Conservation (phyloP, 92 coral and sea anemone species). For the Metridium senile region DNA sequence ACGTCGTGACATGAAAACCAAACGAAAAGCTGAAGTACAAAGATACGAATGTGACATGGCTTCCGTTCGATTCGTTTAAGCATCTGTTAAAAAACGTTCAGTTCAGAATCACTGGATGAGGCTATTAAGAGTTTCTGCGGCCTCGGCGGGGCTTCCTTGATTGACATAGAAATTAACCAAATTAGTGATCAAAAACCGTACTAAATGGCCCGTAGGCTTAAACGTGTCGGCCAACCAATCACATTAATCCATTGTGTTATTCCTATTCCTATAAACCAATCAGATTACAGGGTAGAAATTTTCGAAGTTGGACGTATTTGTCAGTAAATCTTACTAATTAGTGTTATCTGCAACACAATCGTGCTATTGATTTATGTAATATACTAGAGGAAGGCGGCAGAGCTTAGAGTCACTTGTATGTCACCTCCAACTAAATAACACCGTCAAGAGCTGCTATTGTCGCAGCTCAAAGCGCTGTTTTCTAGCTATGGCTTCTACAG, state of each 20-base stretch:
- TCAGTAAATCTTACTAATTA: constrained; percentile 99
- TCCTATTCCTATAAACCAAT: constrained; percentile 54
- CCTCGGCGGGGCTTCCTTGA: constrained; percentile 56
- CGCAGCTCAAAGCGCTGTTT: background rate
- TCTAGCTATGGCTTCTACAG: constrained; percentile 42
- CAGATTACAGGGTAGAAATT: constrained; percentile 38
- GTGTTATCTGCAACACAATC: constrained; percentile 99
- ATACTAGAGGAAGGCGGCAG: constrained; percentile 88
- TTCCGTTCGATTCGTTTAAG: constrained; percentile 42
- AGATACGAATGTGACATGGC: constrained; percentile 17
- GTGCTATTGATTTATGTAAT: constrained; percentile 99
- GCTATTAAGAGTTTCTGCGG: constrained; percentile 50
- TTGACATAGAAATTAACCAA: constrained; percentile 88
- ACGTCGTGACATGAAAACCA: constrained; percentile 22
- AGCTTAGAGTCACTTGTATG: constrained; percentile 71
- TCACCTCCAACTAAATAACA: constrained; percentile 54
- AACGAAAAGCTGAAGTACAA: constrained; percentile 22
- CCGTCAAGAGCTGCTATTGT: constrained; percentile 2
- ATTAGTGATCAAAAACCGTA: constrained; percentile 75
- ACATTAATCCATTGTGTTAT: constrained; percentile 13
- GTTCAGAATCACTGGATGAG: constrained; percentile 34
- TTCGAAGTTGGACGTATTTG: constrained; percentile 75
- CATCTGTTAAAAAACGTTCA: constrained; percentile 62
- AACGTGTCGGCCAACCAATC: constrained; percentile 58
- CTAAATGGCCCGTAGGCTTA: constrained; percentile 75